Base-by-base conservation (phyloP, 2,113 vertebrate species). In the Oreotrochilus melanogaster region DNA sequence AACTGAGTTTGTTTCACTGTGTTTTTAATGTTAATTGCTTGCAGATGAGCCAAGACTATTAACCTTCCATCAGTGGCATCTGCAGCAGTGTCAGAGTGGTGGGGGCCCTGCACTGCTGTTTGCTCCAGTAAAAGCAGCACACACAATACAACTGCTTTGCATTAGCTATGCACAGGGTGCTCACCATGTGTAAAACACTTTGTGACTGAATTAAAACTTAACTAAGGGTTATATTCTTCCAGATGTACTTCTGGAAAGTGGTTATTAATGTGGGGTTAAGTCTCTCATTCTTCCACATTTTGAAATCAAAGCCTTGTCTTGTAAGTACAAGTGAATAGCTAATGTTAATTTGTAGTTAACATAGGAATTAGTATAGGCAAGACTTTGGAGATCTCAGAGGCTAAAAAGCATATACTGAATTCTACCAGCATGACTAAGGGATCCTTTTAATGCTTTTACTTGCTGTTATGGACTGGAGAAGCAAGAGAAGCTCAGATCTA, bases 251-350 rank as follows among this genome's bases (percentile, higher is more conserved):
- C 78, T 82, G 85, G 43, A 85, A 95, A 86, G 70, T 43, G n/a
- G 24, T 66, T 89, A 33, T 91, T 69, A 72, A 65, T 62, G 48
- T 81, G 82, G 61, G 50, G 27, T 72, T 93, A 81, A 65, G 35
- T 56, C n/a, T 78, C 10, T 56, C 18, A 48, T 91, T 75, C 70
- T 78, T 65, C 57, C 48, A 39, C 11, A 28, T 72, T 65, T 75
- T 85, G 61, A 78, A 92, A 92, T 85, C 73, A 94, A 91, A 95
- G 91, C 22, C 48, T 84, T 78, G 42, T 48, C 33, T 60, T 91
- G 4, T 53, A 84, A 84, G 35, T 71, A 57, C 80, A 92, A 92
- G 45, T 43, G 48, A 89, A 50, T 56, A 78, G 56, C 79, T 84
- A 42, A 76, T 65, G 65, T 42, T 92, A 72, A 67, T 65, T 84